Percentiles rank a stretch among this genome's conserved stretches.
Evolutionary conservation across 2,888 invertebrate species (phyloP).

Genomic region (Noctuana brunneofusca): DNA sequence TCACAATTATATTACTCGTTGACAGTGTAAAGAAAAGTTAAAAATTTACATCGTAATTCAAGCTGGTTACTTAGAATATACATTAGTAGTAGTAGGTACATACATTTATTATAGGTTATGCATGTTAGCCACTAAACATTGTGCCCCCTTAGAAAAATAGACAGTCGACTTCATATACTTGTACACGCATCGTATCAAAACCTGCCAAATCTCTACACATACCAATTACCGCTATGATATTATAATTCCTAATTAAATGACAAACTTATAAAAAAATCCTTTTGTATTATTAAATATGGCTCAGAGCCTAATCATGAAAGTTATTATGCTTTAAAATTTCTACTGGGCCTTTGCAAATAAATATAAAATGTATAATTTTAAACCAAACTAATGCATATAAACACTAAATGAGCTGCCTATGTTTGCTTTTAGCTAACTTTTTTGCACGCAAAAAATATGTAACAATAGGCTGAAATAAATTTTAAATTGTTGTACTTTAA

Average conservation of each 20-base stretch:
- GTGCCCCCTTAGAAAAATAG: slow-evolving; percentile 72
- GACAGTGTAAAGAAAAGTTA: slow-evolving; percentile 12
- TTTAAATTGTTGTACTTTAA: too few species aligned
- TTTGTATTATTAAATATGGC: slow-evolving; percentile 16
- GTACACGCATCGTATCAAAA: slow-evolving; percentile 71
- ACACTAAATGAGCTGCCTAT: not conserved
- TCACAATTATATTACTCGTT: too few species aligned
- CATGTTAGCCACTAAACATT: slow-evolving; percentile 75
- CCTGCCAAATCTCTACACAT: slow-evolving; percentile 52
- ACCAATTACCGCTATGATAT: slow-evolving; percentile 22
- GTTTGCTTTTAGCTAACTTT: not conserved
- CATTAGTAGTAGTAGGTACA: slow-evolving; percentile 37
- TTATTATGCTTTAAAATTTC: slow-evolving; percentile 14
- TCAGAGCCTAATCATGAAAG: slow-evolving; percentile 1
- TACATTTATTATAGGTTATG: slow-evolving; percentile 43
- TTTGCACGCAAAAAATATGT: not conserved
- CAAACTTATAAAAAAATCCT: slow-evolving; percentile 24
- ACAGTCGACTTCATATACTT: slow-evolving; percentile 49
- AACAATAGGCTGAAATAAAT: too few species aligned
- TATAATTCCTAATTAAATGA: slow-evolving; percentile 30
- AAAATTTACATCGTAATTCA: slow-evolving; percentile 11
- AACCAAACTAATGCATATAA: not conserved
- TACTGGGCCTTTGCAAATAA: not conserved
- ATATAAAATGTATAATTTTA: not conserved
- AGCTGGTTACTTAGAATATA: slow-evolving; percentile 38